Percentiles rank a stretch among this genome's conserved stretches.
Evolutionary conservation across 2,113 vertebrate genomes (phyloP).

Genomic region (Synchiropus splendidus): DNA sequence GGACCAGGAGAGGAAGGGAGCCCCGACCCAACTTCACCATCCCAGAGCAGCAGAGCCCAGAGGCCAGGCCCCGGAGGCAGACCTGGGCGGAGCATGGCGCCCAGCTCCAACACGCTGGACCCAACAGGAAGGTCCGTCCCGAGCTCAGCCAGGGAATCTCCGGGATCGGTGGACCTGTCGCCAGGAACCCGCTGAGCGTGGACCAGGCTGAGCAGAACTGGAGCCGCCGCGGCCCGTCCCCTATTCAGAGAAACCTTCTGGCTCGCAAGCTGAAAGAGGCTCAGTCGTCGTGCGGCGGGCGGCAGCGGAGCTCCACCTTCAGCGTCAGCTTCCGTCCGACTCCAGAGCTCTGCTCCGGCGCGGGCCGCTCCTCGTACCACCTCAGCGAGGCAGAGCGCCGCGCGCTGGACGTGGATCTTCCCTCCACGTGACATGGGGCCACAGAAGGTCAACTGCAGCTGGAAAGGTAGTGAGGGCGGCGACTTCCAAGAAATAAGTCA

Average conservation of each 20-base stretch:
- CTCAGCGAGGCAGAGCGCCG: slow-evolving; percentile 81
- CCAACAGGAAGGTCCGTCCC: slow-evolving; percentile 33
- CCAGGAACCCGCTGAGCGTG: slow-evolving; percentile 14
- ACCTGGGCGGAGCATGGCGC: slow-evolving; percentile 31
- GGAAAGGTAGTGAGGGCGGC: no score
- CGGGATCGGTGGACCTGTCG: slow-evolving; percentile 35
- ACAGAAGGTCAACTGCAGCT: no score
- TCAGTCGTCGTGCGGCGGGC: slow-evolving; percentile 42
- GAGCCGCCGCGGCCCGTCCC: slow-evolving; percentile 76
- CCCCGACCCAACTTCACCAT: slow-evolving; percentile 50
- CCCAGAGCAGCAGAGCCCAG: slow-evolving; percentile 48
- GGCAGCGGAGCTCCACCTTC: slow-evolving; percentile 67
- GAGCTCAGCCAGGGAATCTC: slow-evolving; percentile 35
- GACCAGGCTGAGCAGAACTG: slow-evolving; percentile 73
- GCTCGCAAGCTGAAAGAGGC: slow-evolving; percentile 71
- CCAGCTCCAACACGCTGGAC: slow-evolving; percentile 40
- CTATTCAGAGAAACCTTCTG: slow-evolving; percentile 72
- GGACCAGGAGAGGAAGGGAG: slow-evolving; percentile 62
- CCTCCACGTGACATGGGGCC: slow-evolving; percentile 48
- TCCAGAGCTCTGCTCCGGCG: slow-evolving; percentile 70
- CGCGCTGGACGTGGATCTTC: slow-evolving; percentile 76
- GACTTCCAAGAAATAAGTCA: no score
- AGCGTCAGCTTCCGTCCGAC: slow-evolving; percentile 76
- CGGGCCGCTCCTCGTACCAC: slow-evolving; percentile 74
- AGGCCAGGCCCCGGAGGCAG: slow-evolving; percentile 30